Conservation (phyloP, 2,113 vertebrate genomes). For the Neotoma lepida region DNA sequence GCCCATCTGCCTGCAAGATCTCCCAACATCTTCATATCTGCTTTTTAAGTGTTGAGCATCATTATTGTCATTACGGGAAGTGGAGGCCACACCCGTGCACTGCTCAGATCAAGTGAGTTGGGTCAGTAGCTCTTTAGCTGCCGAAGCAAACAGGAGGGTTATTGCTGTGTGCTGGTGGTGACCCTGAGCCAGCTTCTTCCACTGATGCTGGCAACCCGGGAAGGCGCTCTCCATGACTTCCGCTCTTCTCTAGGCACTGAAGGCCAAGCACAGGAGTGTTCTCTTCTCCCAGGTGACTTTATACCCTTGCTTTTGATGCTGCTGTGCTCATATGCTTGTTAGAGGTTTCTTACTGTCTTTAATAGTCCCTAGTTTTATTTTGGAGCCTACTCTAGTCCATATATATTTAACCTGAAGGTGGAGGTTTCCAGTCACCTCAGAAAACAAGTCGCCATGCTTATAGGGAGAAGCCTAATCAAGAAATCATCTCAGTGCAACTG, state of each 20-base stretch:
- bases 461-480: background rate
- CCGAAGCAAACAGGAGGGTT: background rate
- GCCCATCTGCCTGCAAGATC: conserved; percentile 25
- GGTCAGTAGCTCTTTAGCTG: conserved; percentile 45
- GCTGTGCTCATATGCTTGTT: background rate
- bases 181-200: background rate
- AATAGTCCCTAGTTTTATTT: background rate
- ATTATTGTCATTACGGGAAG: conserved; percentile 69
- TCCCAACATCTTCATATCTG: conserved; percentile 61
- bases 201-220: background rate
- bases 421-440: background rate
- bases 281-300: conserved; percentile 65
- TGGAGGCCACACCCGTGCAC: conserved; percentile 69
- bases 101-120: background rate
- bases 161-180: background rate
- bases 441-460: conserved; percentile 2
- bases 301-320: background rate
- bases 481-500: background rate
- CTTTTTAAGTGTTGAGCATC: conserved; percentile 58
- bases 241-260: background rate
- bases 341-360: background rate
- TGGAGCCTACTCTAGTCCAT: conserved; percentile 14
- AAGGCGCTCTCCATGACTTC: background rate
- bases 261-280: background rate
- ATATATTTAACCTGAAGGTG: background rate